phyloP scores from a whole-genome alignment of 2,113 vertebrate species.

The Calidris pygmaea region DNA sequence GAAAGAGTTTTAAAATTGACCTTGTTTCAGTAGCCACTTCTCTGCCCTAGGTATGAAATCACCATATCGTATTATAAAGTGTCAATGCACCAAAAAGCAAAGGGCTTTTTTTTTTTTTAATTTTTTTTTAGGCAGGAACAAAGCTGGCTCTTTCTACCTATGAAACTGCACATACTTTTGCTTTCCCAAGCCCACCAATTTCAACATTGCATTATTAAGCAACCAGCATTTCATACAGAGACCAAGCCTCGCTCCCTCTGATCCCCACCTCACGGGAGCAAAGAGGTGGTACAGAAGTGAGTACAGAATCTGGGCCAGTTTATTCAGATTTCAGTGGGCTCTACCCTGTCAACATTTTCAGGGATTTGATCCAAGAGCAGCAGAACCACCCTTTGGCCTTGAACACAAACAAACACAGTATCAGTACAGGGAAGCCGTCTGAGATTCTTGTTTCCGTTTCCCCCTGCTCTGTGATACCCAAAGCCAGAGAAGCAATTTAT shows the following conservation, averaged over 20 bases:
- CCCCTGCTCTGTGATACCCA: background rate
- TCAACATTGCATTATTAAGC: background rate
- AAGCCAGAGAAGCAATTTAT: conserved; percentile 7
- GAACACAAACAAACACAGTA: background rate
- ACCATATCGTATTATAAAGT: background rate
- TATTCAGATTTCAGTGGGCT: background rate
- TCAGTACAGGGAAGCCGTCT: background rate
- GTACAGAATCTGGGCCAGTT: background rate
- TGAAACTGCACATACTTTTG: background rate
- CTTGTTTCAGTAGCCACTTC: conserved; percentile 40
- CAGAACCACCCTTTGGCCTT: conserved; percentile 23
- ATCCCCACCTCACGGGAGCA: background rate
- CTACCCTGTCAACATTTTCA: background rate
- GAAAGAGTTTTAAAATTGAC: conserved; percentile 29
- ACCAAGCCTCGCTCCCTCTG: background rate
- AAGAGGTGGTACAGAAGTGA: background rate
- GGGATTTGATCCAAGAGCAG: background rate
- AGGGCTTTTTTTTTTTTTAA: background rate
- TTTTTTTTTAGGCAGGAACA: background rate
- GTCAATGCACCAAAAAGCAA: conserved; percentile 53
- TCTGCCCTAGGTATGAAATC: conserved; percentile 23
- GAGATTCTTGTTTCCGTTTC: background rate
- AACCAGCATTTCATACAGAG: background rate
- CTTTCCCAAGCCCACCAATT: conserved; percentile 13
- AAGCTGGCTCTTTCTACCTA: background rate